phyloP scores from a whole-genome alignment of 2,113 vertebrate species.

The Myxocyprinus asiaticus region DNA sequence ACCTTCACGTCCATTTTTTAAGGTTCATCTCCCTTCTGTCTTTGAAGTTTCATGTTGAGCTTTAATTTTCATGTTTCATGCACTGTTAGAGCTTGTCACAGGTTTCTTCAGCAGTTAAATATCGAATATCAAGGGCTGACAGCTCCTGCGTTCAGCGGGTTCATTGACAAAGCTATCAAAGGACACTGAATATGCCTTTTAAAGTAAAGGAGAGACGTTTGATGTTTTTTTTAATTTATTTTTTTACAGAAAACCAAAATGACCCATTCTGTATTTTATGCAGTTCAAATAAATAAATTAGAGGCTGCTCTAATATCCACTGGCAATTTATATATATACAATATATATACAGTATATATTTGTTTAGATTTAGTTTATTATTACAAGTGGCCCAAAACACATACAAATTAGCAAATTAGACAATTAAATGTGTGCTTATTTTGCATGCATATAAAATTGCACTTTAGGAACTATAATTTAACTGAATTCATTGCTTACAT shows the following conservation, averaged over 20 bases:
- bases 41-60: not conserved
- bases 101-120: not conserved
- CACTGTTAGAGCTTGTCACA: not conserved
- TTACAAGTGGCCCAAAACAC: no score
- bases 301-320: no score
- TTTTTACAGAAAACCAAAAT: not conserved
- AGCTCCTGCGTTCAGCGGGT: not conserved
- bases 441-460: no score
- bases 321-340: no score
- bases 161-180: not conserved
- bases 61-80: constrained; percentile 16
- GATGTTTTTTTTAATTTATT: constrained; percentile 34
- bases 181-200: constrained; percentile 36
- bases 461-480: no score
- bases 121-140: constrained; percentile 11
- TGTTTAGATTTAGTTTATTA: no score
- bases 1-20: not conserved
- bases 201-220: constrained; percentile 24
- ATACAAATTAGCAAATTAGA: no score
- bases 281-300: not conserved
- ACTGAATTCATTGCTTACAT: no score
- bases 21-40: constrained; percentile 1
- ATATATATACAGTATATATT: no score
- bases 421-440: no score
- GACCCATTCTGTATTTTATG: not conserved